Percentiles rank a stretch among this genome's conserved stretches.
These are phyloP conservation scores for Umimayanthus chanpuru DNA, from an alignment of 92 coral and sea anemone genomes.

Conservation along the genomic window DNA sequence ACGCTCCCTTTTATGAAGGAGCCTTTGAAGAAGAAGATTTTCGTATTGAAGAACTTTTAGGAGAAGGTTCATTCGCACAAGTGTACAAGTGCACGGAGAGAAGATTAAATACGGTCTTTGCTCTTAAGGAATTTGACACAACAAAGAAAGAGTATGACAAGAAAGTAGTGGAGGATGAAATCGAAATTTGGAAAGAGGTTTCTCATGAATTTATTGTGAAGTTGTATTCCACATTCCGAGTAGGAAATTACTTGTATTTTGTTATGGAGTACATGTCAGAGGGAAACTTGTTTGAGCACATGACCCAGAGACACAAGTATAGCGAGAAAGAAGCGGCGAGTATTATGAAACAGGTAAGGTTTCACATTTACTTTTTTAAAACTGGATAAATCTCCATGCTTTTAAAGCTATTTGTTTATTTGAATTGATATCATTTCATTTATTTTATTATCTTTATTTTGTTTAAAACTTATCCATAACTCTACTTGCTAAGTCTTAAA, in stretches of 20 bases:
- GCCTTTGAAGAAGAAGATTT: conserved; percentile 51
- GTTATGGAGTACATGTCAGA: conserved; percentile 76
- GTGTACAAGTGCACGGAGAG: conserved; percentile 72
- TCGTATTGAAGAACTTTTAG: conserved; percentile 66
- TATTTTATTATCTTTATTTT: too few relatives aligned
- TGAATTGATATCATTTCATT: too few relatives aligned
- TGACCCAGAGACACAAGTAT: conserved; percentile 63
- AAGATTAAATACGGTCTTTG: conserved; percentile 53
- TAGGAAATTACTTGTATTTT: conserved; percentile 61
- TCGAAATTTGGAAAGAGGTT: conserved; percentile 74
- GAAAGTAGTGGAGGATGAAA: conserved; percentile 63
- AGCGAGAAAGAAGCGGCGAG: conserved; percentile 71
- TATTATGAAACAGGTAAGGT: conserved; percentile 66
- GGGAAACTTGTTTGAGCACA: conserved; percentile 70
- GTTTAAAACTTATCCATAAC: too few relatives aligned
- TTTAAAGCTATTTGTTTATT: too few relatives aligned
- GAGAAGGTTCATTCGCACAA: conserved; percentile 82
- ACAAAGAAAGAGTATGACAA: conserved; percentile 50
- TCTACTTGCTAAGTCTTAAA: background rate
- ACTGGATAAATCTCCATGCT: background rate
- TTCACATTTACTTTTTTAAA: background rate
- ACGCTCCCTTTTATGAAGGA: conserved; percentile 8
- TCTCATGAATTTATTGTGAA: conserved; percentile 83
- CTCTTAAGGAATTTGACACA: conserved; percentile 67
- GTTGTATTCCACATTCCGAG: conserved; percentile 63